phyloP scores from a whole-genome alignment of 2,113 vertebrate genomes.

The Phaethon lepturus region DNA sequence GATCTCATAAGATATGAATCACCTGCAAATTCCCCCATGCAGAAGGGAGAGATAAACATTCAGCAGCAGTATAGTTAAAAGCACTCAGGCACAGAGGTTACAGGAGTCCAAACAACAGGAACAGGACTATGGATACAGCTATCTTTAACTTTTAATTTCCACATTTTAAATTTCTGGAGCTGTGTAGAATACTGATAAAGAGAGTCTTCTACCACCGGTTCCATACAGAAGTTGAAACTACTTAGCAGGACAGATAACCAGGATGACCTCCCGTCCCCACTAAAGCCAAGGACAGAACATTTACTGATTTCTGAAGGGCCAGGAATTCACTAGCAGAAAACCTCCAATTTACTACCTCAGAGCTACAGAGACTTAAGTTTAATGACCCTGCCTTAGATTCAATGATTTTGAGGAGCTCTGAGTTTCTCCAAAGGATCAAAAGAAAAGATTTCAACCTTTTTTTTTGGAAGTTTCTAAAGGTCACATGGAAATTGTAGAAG shows the following conservation, averaged over 20 bases:
- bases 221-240: background rate
- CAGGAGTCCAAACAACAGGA: background rate
- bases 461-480: background rate
- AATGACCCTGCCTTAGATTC: background rate
- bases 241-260: background rate
- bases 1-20: background rate
- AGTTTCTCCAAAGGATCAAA: background rate
- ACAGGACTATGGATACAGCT: background rate
- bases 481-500: rapidly evolving
- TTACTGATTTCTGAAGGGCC: background rate
- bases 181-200: background rate
- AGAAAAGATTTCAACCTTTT: background rate
- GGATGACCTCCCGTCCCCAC: background rate
- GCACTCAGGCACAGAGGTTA: background rate
- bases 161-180: background rate
- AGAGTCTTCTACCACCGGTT: background rate
- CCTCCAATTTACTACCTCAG: background rate
- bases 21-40: background rate
- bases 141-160: background rate
- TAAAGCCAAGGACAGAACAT: background rate
- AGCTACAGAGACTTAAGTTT: background rate
- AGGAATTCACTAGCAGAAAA: background rate
- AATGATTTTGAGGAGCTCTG: background rate
- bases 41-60: background rate
- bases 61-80: background rate